Evolutionary conservation across 2,888 invertebrate genomes (phyloP).

Genomic region (Copidosoma aretas): DNA sequence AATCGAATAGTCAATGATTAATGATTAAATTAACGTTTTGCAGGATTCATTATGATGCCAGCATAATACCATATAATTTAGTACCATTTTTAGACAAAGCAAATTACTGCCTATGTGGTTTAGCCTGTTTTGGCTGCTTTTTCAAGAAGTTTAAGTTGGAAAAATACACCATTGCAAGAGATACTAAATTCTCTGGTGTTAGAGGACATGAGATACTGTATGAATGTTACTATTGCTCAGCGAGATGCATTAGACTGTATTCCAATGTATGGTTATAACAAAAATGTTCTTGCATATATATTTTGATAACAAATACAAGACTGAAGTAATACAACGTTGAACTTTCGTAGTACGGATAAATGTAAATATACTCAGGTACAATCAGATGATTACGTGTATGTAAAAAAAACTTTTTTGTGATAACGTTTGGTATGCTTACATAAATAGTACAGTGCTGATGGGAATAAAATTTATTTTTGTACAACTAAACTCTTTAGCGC

Average conservation of each 20-base stretch:
- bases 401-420: no score
- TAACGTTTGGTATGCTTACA: no score
- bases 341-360: not conserved
- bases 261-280: not conserved
- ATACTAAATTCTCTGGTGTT: slow-evolving; percentile 46
- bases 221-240: slow-evolving; percentile 71
- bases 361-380: slow-evolving; percentile 34
- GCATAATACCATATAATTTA: slow-evolving; percentile 68
- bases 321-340: not conserved
- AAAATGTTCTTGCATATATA: not conserved
- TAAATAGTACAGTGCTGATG: no score
- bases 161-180: slow-evolving; percentile 45
- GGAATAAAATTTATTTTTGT: no score
- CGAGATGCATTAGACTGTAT: slow-evolving; percentile 61
- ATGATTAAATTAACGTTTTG: slow-evolving; percentile 33
- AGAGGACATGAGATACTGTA: slow-evolving; percentile 63
- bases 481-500: no score
- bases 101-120: slow-evolving; percentile 71
- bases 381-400: no score
- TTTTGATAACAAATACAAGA: not conserved
- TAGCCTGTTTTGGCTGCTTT: slow-evolving; percentile 59
- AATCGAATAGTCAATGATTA: slow-evolving; percentile 7
- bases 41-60: slow-evolving; percentile 66
- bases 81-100: slow-evolving; percentile 69
- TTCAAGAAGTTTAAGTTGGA: slow-evolving; percentile 42